Base-by-base conservation (phyloP, 2,888 invertebrate genomes). In the Aelia acuminata region DNA sequence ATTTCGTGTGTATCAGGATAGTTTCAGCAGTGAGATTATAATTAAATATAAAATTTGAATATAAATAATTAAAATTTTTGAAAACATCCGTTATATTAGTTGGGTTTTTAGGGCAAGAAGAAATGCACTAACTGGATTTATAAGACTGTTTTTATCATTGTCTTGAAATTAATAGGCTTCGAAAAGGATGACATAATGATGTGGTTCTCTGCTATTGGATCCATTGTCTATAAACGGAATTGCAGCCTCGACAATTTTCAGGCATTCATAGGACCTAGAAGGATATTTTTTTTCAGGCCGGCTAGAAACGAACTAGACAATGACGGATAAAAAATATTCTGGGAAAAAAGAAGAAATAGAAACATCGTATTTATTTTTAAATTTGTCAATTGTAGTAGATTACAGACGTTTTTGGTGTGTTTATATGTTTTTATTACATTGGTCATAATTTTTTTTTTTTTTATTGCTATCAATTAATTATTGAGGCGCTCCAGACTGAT, bases 101-200 rank as follows among this genome's bases (percentile, higher is more conserved):
- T 11, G n/a, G 2, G 15, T 70, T 31, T 2, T 20, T 70, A 18
- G 18, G 18, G 22, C 70, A 35, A 75, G 70, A 35, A 75, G 2
- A 75, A 75, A 39, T 75, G 39, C 39, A 22, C 7, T 7, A 43
- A n/a, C 13, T 4, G 10, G 43, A 3, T 80, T n/a, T 47, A 47
- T n/a, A 43, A 80, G 43, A 43, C 43, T 80, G 39, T 80, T 80
- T 43, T 80, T n/a, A 80, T 43, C 43, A 8, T 80, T 80, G 10
- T n/a, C 43, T n/a, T 22, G n/a, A 35, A 50, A 85, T 53, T 39
- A 85, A 85, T 53, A 85, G 85, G 20, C 53, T 31, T 43, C 10
- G 85, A 85, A 35, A 31, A 50, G 31, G 43, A 85, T 85, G 85
- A 85, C 85, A 85, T 85, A 85, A 85, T 31, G 26, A 39, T 53